Percentiles rank a stretch among this genome's conserved stretches.
These are phyloP conservation scores for Dallia pectoralis DNA, from an alignment of 2,797 vertebrate genomes.

Conservation along the genomic window DNA sequence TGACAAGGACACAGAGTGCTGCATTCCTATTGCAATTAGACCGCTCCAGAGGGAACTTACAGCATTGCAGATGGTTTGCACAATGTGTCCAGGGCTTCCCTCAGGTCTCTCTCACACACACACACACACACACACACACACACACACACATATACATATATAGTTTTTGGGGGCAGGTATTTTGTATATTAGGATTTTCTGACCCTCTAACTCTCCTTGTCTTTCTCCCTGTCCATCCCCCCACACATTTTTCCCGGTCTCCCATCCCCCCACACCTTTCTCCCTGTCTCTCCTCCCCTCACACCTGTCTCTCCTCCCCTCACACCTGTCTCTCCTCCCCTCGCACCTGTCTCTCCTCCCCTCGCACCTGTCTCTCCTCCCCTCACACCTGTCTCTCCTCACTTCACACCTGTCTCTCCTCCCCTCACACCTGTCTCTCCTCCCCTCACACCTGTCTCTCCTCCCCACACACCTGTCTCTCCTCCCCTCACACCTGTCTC, in stretches of 20 bases:
- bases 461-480: no score
- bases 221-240: no score
- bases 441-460: background rate
- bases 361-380: background rate
- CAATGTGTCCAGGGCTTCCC: background rate
- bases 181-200: background rate
- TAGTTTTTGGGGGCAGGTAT: conserved; percentile 2
- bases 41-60: conserved; percentile 9
- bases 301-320: background rate
- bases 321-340: background rate
- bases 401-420: background rate
- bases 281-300: background rate
- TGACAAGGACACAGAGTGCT: conserved; percentile 23
- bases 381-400: conserved; percentile 4
- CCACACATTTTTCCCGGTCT: no score
- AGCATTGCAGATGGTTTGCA: conserved; percentile 35
- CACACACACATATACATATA: background rate
- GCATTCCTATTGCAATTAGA: conserved; percentile 21
- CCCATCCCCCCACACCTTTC: background rate
- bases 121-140: background rate
- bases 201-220: conserved; percentile 1
- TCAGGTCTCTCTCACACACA: conserved; percentile 16
- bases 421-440: background rate
- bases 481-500: background rate
- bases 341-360: conserved; percentile 1